A percentile compares a stretch with the other conserved stretches of the same genome.
Evolutionary conservation across 37 sponge, comb jelly and placozoan genomes (phyloP).

Genomic region (Axinella damicornis): DNA sequence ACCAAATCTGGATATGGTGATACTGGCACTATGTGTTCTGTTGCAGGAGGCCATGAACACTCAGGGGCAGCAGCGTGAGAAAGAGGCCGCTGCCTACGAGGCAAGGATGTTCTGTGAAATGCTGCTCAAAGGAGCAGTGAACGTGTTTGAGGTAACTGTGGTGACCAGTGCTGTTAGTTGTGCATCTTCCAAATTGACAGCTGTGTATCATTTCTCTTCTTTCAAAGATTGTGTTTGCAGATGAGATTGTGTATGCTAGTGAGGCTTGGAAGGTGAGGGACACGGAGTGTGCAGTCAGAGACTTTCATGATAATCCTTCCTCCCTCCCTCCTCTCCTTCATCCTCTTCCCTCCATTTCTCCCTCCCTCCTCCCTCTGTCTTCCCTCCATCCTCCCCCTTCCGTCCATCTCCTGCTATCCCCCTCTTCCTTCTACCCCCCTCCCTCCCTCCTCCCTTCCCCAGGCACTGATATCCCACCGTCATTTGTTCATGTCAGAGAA

Average conservation of each 20-base stretch:
- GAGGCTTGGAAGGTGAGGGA: constrained; percentile 35
- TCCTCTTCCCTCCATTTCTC: neutral
- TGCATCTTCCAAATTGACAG: neutral
- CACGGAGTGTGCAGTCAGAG: no score
- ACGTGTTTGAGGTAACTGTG: constrained; percentile 60
- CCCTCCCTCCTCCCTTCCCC: neutral
- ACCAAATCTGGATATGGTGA: neutral
- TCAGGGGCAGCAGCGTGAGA: constrained; percentile 58
- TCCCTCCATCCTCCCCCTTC: neutral
- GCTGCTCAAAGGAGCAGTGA: constrained; percentile 83
- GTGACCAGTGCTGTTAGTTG: neutral
- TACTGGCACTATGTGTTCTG: neutral
- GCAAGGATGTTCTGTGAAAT: constrained; percentile 72
- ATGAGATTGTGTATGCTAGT: constrained; percentile 28
- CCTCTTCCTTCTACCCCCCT: no score
- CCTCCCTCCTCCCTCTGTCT: neutral
- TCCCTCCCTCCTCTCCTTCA: neutral
- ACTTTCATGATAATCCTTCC: neutral
- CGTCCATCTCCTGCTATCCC: no score
- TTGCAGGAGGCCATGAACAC: constrained; percentile 60
- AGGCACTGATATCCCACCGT: constrained; percentile 25
- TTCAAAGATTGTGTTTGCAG: constrained; percentile 29
- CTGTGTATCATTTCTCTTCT: neutral
- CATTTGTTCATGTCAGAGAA: constrained; percentile 64
- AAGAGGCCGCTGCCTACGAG: constrained; percentile 75